Conservation (phyloP, 2,888 invertebrate genomes). For the Diplazon laetatorius region DNA sequence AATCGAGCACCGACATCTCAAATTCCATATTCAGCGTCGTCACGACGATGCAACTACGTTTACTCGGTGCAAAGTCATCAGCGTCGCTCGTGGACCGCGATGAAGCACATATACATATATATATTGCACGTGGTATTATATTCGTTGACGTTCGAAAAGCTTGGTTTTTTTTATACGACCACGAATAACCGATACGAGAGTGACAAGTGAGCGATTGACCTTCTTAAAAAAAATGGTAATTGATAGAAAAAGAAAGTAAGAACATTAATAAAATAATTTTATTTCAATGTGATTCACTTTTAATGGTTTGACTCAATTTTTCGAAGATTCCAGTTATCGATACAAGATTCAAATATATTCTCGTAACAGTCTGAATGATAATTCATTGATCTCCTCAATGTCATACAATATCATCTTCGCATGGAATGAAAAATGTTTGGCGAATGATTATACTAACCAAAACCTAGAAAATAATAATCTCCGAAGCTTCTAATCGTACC, state of each 20-base stretch:
- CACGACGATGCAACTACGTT: background rate
- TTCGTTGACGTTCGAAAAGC: background rate
- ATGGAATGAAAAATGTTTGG: too few species aligned
- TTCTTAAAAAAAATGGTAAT: background rate
- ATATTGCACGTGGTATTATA: background rate
- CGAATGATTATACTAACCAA: too few species aligned
- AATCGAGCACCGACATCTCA: conserved; percentile 46
- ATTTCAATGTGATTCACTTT: background rate
- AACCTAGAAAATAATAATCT: too few species aligned
- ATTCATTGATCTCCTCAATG: too few species aligned
- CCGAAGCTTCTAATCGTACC: too few species aligned
- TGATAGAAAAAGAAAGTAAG: background rate
- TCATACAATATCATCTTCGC: too few species aligned
- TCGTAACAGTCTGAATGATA: too few species aligned
- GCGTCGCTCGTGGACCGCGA: conserved; percentile 19
- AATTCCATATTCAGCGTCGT: conserved; percentile 48
- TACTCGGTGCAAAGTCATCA: conserved; percentile 32
- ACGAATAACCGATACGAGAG: conserved; percentile 5
- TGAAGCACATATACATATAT: background rate
- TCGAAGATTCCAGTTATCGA: too few species aligned
- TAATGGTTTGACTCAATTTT: too few species aligned
- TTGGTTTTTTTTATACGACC: background rate
- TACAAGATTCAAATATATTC: too few species aligned
- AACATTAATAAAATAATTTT: background rate
- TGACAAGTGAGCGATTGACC: background rate